Conservation (phyloP, 2,888 invertebrate genomes). For the Xestoiulus laeticollis region DNA sequence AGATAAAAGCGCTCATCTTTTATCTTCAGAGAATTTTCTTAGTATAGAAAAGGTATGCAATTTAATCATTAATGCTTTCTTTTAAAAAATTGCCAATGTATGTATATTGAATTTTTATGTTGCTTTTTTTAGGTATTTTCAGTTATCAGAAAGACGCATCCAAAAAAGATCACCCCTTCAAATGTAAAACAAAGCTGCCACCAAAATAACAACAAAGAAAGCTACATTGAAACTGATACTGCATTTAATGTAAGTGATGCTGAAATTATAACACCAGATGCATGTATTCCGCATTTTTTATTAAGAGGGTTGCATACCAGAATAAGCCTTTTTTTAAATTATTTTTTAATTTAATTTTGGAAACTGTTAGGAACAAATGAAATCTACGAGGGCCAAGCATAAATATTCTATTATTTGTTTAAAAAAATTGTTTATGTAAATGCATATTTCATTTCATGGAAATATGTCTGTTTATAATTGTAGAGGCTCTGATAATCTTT, state of each 20-base stretch:
- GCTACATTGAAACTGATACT: not conserved
- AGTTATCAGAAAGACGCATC: not conserved
- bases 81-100: not conserved
- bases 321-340: no score
- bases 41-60: not conserved
- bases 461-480: no score
- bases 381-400: no score
- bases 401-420: no score
- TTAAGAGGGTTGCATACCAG: no score
- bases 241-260: not conserved
- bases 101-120: not conserved
- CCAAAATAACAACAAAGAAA: not conserved
- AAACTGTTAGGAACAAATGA: no score
- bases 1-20: slow-evolving; percentile 30
- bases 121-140: not conserved
- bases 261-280: not conserved
- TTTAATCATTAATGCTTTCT: not conserved
- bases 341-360: no score
- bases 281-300: no score
- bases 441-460: no score
- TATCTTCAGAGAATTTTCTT: not conserved
- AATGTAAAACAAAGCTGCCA: not conserved
- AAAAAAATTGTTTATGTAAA: no score
- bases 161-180: not conserved
- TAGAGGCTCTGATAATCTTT: no score